Evolutionary conservation across 2,888 invertebrate genomes (phyloP), one percentile per base, ranked within the genome.

Genomic region (Lasioglossum malachurum): DNA sequence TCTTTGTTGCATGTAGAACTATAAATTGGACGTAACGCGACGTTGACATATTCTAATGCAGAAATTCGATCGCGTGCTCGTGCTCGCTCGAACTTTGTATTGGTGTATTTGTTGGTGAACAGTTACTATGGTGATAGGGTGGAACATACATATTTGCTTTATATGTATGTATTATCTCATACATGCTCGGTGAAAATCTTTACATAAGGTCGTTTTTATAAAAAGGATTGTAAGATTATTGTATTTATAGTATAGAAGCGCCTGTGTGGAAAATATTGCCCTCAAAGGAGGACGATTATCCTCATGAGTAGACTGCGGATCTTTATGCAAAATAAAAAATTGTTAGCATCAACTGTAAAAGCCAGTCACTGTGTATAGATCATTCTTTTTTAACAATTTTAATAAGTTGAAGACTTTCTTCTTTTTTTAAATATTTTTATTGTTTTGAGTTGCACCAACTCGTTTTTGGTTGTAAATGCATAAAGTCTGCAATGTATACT

Each of bases 91-190:
- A 74, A 74, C 67, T 75, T 77, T 84, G n/a, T 67, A 57, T 19
- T 31, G 23, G 4, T 16, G 12, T 46, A 64, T 87, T 76, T 87
- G 83, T 87, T 87, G 79, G 2, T 31, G 16, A 27, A 53, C 38
- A 49, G 87, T 87, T 87, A 44, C 87, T 53, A 87, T 87, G 69
- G 87, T 27, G 78, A 87, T 72, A 35, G 38, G 14, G 60, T 35
- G 27, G 44, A 57, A 73, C 71, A n/a, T 31, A 35, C 31, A 64
- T 64, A 64, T 64, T 64, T 64, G 31, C 31, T 64, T 64, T 64
- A 16, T 75, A 44, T n/a, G n/a, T 16, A n/a, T 23, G 16, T 57
- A 60, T 35, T 64, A 64, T 49, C 16, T 41, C 5, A 23, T 46
- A 35, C 46, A 71, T 35, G 35, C 14, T 46, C 46, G 57, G 23